These are phyloP conservation scores for Armadillidium nasatum DNA, from an alignment of 1,140 invertebrate genomes.

Conservation along the genomic window DNA sequence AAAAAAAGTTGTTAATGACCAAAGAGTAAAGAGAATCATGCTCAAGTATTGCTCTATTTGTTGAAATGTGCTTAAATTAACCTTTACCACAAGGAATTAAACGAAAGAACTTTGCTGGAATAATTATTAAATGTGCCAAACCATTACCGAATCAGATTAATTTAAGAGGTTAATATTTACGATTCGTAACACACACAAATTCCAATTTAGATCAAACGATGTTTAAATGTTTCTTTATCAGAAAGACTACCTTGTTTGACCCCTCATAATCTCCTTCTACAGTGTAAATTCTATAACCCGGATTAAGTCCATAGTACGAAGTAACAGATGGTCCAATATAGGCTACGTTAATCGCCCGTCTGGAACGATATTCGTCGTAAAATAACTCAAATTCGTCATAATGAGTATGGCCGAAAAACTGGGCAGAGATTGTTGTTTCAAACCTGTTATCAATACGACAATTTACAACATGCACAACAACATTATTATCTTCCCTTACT, in stretches of 20 bases:
- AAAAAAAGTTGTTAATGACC: too few species aligned
- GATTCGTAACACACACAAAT: too few species aligned
- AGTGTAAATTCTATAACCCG: slow-evolving; percentile 91
- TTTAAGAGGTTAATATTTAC: too few species aligned
- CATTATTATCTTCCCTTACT: too few species aligned
- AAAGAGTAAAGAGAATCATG: too few species aligned
- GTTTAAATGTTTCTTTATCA: slow-evolving; percentile 12
- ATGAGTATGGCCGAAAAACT: slow-evolving; percentile 95
- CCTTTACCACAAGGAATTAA: too few species aligned
- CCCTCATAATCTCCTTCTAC: slow-evolving; percentile 80
- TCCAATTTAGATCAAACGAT: slow-evolving; percentile 10
- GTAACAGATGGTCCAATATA: slow-evolving; percentile 89
- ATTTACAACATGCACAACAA: too few species aligned
- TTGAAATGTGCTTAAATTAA: too few species aligned
- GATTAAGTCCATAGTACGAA: slow-evolving; percentile 87
- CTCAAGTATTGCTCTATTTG: too few species aligned
- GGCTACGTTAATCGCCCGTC: slow-evolving; percentile 77
- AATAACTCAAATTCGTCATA: slow-evolving; percentile 91
- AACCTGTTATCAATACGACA: slow-evolving; percentile 56
- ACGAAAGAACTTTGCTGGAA: too few species aligned
- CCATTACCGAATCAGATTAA: too few species aligned
- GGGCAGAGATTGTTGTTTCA: slow-evolving; percentile 82
- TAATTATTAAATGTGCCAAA: too few species aligned
- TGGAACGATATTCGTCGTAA: slow-evolving; percentile 74
- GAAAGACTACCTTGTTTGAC: slow-evolving; percentile 62